These are phyloP conservation scores for Tridacna gigas DNA, from an alignment of 2,888 invertebrate genomes.

Conservation along the genomic window DNA sequence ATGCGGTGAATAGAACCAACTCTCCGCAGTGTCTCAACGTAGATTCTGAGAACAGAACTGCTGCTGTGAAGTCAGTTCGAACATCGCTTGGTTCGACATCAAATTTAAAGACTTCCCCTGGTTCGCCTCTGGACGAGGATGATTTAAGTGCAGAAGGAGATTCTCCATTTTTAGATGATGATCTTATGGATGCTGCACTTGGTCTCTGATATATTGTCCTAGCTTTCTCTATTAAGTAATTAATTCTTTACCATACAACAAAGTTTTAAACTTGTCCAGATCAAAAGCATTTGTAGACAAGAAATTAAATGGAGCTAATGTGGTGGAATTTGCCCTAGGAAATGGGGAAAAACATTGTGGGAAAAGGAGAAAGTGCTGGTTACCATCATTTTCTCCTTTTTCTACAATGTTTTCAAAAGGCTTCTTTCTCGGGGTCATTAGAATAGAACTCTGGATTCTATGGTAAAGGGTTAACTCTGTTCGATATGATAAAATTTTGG, in stretches of 20 bases:
- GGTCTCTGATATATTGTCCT: constrained; percentile 19
- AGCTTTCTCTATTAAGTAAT: too few relatives aligned
- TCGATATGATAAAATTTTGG: too few relatives aligned
- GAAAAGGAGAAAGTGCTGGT: not conserved
- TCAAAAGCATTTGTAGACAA: not conserved
- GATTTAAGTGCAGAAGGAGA: constrained; percentile 51
- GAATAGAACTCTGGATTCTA: too few relatives aligned
- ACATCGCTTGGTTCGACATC: constrained; percentile 56
- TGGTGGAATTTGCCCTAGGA: too few relatives aligned
- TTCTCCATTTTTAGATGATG: constrained; percentile 91
- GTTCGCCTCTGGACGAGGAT: constrained; percentile 53
- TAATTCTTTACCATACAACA: not conserved
- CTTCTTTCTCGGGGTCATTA: too few relatives aligned
- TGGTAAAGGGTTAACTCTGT: too few relatives aligned
- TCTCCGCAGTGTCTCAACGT: constrained; percentile 68
- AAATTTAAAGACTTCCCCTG: constrained; percentile 44
- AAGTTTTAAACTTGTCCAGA: not conserved
- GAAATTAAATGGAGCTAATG: not conserved
- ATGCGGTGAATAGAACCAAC: constrained; percentile 60
- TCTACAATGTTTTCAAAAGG: not conserved
- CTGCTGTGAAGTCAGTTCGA: constrained; percentile 11
- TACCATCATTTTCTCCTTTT: not conserved
- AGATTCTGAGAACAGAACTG: not conserved
- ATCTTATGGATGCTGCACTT: constrained; percentile 94
- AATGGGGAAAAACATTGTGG: not conserved